phyloP scores from a whole-genome alignment of 2,797 vertebrate genomes.

The Falco novaeseelandiae region DNA sequence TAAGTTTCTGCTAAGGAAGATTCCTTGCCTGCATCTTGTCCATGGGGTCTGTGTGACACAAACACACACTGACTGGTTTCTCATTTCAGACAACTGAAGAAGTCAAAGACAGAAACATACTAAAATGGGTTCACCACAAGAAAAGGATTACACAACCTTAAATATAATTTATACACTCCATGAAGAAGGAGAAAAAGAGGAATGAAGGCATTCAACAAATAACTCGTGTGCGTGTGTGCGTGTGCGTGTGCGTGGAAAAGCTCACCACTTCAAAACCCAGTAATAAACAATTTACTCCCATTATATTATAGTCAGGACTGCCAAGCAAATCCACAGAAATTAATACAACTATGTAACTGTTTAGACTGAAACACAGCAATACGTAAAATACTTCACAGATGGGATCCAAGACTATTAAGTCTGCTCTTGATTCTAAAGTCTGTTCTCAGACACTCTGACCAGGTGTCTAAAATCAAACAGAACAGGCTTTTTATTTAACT shows the following conservation, averaged over 20 bases:
- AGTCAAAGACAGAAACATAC: background rate
- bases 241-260: background rate
- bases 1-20: background rate
- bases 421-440: background rate
- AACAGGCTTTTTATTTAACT: background rate
- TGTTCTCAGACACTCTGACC: background rate
- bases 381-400: background rate
- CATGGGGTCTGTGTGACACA: background rate
- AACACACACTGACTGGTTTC: background rate
- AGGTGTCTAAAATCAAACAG: background rate
- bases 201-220: background rate
- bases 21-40: background rate
- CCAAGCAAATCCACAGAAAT: background rate
- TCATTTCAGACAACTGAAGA: background rate
- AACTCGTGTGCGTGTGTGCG: background rate
- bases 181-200: background rate
- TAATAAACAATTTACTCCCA: background rate
- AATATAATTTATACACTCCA: background rate
- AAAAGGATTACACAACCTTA: background rate
- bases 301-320: background rate
- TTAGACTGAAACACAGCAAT: constrained; percentile 7
- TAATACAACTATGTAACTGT: background rate
- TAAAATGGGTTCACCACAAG: background rate
- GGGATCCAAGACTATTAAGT: background rate
- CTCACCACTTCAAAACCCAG: constrained; percentile 6